Percentiles rank a stretch among this genome's conserved stretches.
phyloP scores from a whole-genome alignment of 2,797 vertebrate species.

The Tamandua tetradactyla region DNA sequence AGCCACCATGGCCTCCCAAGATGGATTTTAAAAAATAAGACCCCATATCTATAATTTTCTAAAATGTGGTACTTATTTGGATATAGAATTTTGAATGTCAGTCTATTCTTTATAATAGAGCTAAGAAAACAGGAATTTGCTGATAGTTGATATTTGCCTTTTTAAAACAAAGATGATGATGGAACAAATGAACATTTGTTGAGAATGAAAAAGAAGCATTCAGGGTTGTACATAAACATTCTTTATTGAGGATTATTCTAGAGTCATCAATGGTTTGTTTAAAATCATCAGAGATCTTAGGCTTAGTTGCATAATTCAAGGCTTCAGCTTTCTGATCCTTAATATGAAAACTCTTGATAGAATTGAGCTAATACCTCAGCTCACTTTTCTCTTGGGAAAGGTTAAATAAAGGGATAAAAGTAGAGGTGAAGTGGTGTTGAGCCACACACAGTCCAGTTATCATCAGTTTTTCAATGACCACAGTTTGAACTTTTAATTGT shows the following conservation, averaged over 20 bases:
- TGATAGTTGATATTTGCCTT: not conserved
- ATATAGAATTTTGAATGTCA: not conserved
- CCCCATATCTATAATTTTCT: not conserved
- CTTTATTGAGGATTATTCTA: not conserved
- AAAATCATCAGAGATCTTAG: not conserved
- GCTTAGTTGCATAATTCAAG: not conserved
- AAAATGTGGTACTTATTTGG: constrained; percentile 1
- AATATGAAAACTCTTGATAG: not conserved
- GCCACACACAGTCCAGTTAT: not conserved
- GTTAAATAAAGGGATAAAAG: not conserved
- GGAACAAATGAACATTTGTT: not conserved
- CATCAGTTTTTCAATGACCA: constrained; percentile 54
- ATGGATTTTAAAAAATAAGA: too few relatives aligned
- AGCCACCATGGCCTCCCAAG: too few relatives aligned
- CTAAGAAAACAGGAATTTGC: not conserved
- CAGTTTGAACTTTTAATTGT: constrained; percentile 64
- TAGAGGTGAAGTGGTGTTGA: not conserved
- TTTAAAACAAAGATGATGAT: not conserved
- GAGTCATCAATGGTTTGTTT: not conserved
- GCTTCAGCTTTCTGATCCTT: not conserved
- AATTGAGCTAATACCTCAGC: not conserved
- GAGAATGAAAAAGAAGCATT: not conserved
- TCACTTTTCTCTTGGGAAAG: constrained; percentile 22
- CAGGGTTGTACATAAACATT: not conserved
- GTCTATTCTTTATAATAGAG: not conserved